A percentile compares a stretch with the other conserved stretches of the same genome.
Evolutionary conservation across 2,797 vertebrate species (phyloP).

Genomic region (Diplodus sargus): DNA sequence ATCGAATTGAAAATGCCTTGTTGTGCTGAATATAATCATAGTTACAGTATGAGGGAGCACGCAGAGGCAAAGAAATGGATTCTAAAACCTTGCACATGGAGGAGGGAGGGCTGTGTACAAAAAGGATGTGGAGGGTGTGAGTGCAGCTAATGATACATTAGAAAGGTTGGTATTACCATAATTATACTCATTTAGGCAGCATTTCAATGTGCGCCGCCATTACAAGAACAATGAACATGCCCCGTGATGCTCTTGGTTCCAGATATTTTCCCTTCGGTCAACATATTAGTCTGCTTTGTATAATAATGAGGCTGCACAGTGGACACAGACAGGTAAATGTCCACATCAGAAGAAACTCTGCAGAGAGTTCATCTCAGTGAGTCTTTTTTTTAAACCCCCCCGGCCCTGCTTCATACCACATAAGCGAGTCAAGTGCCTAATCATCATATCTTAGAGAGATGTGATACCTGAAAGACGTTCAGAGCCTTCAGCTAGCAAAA

Average conservation of each 20-base stretch:
- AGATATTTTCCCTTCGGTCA: constrained; percentile 61
- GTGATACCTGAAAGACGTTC: constrained; percentile 16
- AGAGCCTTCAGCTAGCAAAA: constrained; percentile 23
- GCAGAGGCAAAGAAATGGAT: constrained; percentile 56
- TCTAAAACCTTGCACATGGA: constrained; percentile 50
- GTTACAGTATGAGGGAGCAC: constrained; percentile 47
- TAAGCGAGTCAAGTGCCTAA: constrained; percentile 22
- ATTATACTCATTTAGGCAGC: constrained; percentile 78
- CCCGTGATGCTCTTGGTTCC: constrained; percentile 56
- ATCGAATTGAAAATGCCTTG: constrained; percentile 63
- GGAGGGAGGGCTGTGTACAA: constrained; percentile 49
- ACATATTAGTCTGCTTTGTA: constrained; percentile 47
- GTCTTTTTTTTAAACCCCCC: not conserved
- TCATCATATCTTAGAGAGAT: constrained; percentile 25
- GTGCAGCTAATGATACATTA: constrained; percentile 81
- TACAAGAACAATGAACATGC: constrained; percentile 71
- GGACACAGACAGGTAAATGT: constrained; percentile 16
- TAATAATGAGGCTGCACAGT: constrained; percentile 37
- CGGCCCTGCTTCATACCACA: not conserved
- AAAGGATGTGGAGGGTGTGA: constrained; percentile 65
- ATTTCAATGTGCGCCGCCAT: constrained; percentile 72
- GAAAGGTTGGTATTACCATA: constrained; percentile 78
- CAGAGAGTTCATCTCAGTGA: constrained; percentile 17
- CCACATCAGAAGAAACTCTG: constrained; percentile 23
- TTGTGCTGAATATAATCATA: constrained; percentile 66